phyloP scores from a whole-genome alignment of 2,113 vertebrate genomes.

The Podilymbus podiceps region DNA sequence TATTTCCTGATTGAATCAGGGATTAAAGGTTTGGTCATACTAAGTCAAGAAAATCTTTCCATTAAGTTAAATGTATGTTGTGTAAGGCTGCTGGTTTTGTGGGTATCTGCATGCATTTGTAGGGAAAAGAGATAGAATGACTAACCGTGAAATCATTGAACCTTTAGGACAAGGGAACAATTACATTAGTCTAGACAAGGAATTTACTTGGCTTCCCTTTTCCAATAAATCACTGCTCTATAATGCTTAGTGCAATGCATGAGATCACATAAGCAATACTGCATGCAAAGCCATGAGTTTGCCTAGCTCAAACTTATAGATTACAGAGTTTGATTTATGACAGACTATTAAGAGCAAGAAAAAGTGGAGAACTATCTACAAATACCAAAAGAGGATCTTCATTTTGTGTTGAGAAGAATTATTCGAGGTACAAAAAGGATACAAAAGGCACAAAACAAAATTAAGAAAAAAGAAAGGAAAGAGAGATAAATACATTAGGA shows the following conservation, averaged over 20 bases:
- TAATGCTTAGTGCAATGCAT: background rate
- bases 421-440: background rate
- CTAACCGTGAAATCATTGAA: background rate
- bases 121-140: background rate
- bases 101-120: background rate
- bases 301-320: background rate
- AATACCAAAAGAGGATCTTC: background rate
- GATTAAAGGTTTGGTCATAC: background rate
- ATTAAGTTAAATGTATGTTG: background rate
- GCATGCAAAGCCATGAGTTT: background rate
- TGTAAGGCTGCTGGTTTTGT: background rate
- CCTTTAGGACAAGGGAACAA: conserved; percentile 1
- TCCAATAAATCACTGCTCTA: conserved; percentile 33
- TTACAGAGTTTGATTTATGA: conserved; percentile 34
- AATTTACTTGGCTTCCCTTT: conserved; percentile 21
- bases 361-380: background rate
- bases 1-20: background rate
- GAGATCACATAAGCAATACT: conserved; percentile 9
- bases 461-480: background rate
- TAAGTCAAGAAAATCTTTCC: background rate
- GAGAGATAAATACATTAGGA: background rate
- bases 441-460: background rate
- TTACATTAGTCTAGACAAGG: conserved; percentile 35
- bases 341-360: background rate
- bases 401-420: background rate